Evolutionary conservation across 2,797 vertebrate genomes (phyloP).

Genomic region (Monodelphis domestica): DNA sequence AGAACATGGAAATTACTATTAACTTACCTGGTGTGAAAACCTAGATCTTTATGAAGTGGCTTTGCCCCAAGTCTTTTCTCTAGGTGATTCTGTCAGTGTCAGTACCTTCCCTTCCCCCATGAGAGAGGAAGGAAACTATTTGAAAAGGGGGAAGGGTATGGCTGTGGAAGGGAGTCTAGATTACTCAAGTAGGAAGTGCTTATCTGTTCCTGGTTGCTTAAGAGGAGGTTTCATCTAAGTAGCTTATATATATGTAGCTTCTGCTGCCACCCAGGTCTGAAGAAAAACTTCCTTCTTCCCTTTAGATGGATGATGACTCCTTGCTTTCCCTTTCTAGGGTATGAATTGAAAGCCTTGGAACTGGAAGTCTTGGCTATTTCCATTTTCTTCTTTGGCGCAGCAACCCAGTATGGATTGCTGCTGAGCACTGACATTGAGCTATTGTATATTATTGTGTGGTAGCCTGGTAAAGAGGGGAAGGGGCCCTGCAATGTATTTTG

Average conservation of each 20-base stretch:
- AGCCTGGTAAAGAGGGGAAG: not conserved
- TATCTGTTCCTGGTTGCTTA: constrained; percentile 38
- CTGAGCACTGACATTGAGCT: not conserved
- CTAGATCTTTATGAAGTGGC: not conserved
- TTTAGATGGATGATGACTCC: not conserved
- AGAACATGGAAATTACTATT: not conserved
- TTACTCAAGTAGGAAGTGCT: constrained; percentile 61
- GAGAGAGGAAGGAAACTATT: constrained; percentile 9
- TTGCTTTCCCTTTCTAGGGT: not conserved
- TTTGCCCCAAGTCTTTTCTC: not conserved
- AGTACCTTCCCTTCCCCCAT: not conserved
- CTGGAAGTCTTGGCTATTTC: not conserved
- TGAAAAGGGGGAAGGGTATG: not conserved
- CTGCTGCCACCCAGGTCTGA: not conserved
- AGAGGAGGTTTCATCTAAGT: not conserved
- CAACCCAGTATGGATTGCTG: not conserved
- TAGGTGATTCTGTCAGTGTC: not conserved
- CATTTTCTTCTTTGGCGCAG: not conserved
- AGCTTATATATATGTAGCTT: not conserved
- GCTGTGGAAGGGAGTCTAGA: constrained; percentile 20
- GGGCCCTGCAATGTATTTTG: not conserved
- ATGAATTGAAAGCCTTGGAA: not conserved
- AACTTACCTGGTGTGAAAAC: not conserved
- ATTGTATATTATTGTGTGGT: not conserved
- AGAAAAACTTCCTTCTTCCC: not conserved